Conservation (phyloP, 2,888 invertebrate species). For the Orthosia cruda region DNA sequence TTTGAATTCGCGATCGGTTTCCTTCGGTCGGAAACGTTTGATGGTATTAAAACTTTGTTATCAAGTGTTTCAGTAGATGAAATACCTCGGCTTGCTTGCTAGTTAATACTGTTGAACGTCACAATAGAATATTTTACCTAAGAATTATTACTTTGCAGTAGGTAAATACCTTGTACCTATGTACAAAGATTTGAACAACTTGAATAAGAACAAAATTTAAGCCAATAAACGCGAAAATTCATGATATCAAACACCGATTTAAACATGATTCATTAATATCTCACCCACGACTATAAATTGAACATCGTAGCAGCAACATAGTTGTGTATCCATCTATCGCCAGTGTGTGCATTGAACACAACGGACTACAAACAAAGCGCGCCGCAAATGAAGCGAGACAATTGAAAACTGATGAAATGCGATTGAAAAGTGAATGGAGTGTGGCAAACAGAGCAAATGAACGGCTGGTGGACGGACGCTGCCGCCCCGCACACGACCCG, state of each 20-base stretch:
- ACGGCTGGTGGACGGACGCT: constrained; percentile 53
- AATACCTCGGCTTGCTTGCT: constrained; percentile 14
- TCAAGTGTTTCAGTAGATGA: constrained; percentile 57
- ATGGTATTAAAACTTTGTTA: constrained; percentile 73
- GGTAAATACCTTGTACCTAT: neutral
- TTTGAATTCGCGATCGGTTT: constrained; percentile 63
- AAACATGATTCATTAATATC: constrained; percentile 3
- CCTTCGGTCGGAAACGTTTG: constrained; percentile 64
- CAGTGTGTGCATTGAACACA: constrained; percentile 41
- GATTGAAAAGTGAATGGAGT: constrained; percentile 70
- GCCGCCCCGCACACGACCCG: constrained; percentile 36
- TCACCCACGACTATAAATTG: neutral
- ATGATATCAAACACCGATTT: constrained; percentile 16
- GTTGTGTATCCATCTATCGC: constrained; percentile 3
- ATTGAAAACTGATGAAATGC: constrained; percentile 74
- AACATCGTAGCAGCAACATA: constrained; percentile 5
- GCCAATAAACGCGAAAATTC: neutral
- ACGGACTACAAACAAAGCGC: constrained; percentile 55
- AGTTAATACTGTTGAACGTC: constrained; percentile 18
- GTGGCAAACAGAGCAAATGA: constrained; percentile 66
- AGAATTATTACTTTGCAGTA: neutral
- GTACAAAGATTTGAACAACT: neutral
- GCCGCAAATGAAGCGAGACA: constrained; percentile 72
- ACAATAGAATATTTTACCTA: constrained; percentile 6
- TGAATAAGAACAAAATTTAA: neutral